phyloP scores from a whole-genome alignment of 2,888 invertebrate species.

The Bunonema sp. region DNA sequence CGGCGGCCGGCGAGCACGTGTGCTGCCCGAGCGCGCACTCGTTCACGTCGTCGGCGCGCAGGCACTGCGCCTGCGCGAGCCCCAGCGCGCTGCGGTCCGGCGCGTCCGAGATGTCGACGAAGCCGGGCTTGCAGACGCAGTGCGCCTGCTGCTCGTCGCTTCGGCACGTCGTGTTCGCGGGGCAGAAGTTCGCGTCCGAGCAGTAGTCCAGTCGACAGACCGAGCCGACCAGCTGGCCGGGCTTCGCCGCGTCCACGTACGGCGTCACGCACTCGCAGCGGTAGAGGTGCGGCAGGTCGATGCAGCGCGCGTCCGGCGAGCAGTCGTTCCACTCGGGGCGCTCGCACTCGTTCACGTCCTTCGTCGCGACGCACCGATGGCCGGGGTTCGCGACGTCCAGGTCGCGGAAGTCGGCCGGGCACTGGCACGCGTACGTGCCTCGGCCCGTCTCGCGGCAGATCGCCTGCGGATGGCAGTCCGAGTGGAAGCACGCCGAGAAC shows the following conservation, averaged over 20 bases:
- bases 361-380: constrained; percentile 15
- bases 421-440: constrained; percentile 12
- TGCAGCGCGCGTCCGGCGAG: constrained; percentile 26
- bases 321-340: constrained; percentile 25
- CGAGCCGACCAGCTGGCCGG: constrained; percentile 45
- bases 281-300: constrained; percentile 23
- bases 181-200: constrained; percentile 59
- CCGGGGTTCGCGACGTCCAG: constrained; percentile 23
- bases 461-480: constrained; percentile 21
- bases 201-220: constrained; percentile 33
- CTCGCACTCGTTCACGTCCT: constrained; percentile 21
- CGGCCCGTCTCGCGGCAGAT: constrained; percentile 19
- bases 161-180: constrained; percentile 73
- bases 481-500: constrained; percentile 25
- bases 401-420: constrained; percentile 24
- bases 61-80: constrained; percentile 9
- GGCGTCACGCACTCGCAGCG: constrained; percentile 23
- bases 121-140: constrained; percentile 27
- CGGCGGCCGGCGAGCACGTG: constrained; percentile 32
- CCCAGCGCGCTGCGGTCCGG: constrained; percentile 11
- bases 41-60: constrained; percentile 19
- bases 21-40: constrained; percentile 37
- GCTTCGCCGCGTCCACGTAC: constrained; percentile 22
- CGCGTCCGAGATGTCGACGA: constrained; percentile 22
- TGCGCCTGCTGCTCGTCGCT: constrained; percentile 55